Evolutionary conservation across 2,113 vertebrate species (phyloP).

Genomic region (Urocynchramus pylzowi): DNA sequence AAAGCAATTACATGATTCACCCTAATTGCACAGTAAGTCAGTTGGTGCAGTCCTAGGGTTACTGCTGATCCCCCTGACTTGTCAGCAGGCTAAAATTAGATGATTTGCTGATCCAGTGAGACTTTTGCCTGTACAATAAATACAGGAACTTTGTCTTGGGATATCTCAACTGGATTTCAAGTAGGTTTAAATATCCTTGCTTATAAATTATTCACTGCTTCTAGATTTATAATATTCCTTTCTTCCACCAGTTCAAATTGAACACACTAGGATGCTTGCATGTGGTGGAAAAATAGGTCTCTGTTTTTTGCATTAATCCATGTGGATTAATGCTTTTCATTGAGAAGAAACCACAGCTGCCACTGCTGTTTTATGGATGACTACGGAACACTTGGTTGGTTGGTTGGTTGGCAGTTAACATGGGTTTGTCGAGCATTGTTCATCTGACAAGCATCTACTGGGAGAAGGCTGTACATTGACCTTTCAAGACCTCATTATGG

Average conservation of each 20-base stretch:
- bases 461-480: neutral
- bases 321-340: neutral
- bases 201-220: neutral
- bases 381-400: neutral
- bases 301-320: neutral
- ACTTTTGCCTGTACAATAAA: neutral
- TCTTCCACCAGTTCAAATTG: neutral
- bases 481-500: neutral
- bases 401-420: neutral
- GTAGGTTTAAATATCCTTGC: neutral
- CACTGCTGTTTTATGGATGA: neutral
- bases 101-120: neutral
- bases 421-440: neutral
- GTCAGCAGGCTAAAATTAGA: constrained; percentile 33
- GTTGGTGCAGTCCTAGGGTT: neutral
- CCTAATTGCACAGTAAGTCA: neutral
- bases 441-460: neutral
- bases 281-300: neutral
- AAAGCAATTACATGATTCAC: constrained; percentile 9
- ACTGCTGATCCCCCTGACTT: neutral
- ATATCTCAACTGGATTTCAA: neutral
- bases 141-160: neutral
- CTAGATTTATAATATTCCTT: neutral
- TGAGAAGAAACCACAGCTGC: neutral
- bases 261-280: neutral